Conservation (phyloP, 2,113 vertebrate species). For the Apteryx owenii region DNA sequence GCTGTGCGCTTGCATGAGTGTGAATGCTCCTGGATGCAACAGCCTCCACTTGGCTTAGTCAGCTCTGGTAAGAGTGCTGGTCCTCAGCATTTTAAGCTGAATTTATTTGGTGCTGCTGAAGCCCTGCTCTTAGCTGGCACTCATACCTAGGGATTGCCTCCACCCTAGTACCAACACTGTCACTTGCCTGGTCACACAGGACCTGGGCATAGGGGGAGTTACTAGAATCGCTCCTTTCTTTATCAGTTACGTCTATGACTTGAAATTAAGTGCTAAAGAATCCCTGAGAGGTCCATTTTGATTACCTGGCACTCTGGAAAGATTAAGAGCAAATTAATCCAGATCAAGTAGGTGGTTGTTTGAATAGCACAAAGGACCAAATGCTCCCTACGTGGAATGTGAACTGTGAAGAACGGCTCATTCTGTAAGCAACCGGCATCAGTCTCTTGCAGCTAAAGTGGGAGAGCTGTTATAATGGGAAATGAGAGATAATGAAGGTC, state of each 20-base stretch:
- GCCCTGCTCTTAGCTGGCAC: neutral
- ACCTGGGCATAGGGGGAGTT: no score
- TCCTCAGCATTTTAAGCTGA: neutral
- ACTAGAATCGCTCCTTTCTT: neutral
- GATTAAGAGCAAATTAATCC: neutral
- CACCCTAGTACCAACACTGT: neutral
- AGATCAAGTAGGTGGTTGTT: neutral
- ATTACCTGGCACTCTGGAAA: neutral
- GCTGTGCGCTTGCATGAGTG: neutral
- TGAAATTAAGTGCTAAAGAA: neutral
- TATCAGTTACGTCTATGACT: neutral
- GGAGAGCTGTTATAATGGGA: neutral
- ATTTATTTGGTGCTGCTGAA: neutral
- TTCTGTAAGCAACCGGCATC: neutral
- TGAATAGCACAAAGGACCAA: neutral
- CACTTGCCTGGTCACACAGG: no score
- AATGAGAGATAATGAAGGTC: neutral
- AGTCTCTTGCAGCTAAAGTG: neutral
- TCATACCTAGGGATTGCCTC: no score
- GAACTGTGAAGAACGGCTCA: neutral
- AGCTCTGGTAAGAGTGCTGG: neutral
- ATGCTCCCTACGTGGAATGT: neutral
- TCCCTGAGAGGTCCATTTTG: accelerated
- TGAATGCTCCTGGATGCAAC: neutral
- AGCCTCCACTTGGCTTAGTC: neutral